Base-by-base conservation (phyloP, 2,113 vertebrate species). In the Laticauda colubrina region DNA sequence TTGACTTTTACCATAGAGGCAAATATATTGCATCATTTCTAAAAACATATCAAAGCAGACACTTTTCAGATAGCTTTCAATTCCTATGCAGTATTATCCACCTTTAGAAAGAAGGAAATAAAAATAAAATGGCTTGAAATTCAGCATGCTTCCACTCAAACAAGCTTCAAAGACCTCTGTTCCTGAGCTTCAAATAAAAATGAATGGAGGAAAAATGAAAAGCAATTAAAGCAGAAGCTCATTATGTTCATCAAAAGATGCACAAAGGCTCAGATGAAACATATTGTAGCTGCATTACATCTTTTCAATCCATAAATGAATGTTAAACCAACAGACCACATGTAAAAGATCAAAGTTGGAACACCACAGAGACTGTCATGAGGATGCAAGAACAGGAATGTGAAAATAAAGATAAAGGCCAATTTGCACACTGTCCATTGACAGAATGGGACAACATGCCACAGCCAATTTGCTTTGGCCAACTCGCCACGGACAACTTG, bases 211-310 rank as follows among this genome's bases (percentile, higher is more conserved):
- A 90, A 89, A 93, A 34, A 69, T 69, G 55, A 92, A 94, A 92
- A 94, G 90, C 87, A 92, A 92, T 45, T 91, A 93, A 92, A 94
- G 90, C n/a, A 39, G 57, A 92, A 91, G 89, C 59, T 51, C 59
- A 2, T n/a, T 20, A 51, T 89, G 91, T 93, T 55, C 18, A 34
- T 55, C 56, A 75, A 92, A 91, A 59, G 15, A 18, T 39, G 75
- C 29, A 59, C 51, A 53, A 48, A 88, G 34, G 39, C 54, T 92
- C 4, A 1, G 89, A 89, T 4, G 45, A 92, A 87, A 91, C 39
- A 34, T n/a, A 75, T 20, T 20, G 15, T 34, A 29, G n/a, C 86
- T 20, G 45, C 48, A 88, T 18, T 61, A 51, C 29, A 54, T 26
- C 91, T 54, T 5, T 69, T 88, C 91, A 69, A 69, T 92, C 59